Conservation (phyloP, 2,113 vertebrate species). For the Brachyhypopomus gauderio region DNA sequence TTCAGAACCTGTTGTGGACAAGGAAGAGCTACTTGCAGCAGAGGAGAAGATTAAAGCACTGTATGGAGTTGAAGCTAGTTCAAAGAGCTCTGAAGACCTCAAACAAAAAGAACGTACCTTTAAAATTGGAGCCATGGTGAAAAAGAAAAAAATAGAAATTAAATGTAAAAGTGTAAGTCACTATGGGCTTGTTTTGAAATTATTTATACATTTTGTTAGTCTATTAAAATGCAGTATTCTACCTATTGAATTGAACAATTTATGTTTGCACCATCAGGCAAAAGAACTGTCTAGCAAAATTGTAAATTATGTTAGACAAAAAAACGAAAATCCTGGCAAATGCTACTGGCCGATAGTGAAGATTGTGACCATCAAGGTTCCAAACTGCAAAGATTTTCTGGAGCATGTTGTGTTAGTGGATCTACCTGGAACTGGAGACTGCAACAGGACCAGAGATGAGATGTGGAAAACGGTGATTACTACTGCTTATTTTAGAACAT, state of each 20-base stretch:
- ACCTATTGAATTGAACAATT: background rate
- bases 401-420: slow-evolving; percentile 35
- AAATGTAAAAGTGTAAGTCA: slow-evolving; percentile 6
- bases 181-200: too few species aligned
- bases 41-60: slow-evolving; percentile 22
- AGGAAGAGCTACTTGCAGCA: background rate
- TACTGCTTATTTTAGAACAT: background rate
- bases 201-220: too few species aligned
- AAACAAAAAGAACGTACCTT: too few species aligned
- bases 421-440: slow-evolving; percentile 44
- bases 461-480: slow-evolving; percentile 36
- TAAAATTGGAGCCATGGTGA: too few species aligned
- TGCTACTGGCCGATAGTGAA: slow-evolving; percentile 21
- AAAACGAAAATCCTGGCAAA: background rate
- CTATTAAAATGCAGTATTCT: too few species aligned
- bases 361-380: slow-evolving; percentile 24
- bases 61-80: slow-evolving; percentile 16
- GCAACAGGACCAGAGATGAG: slow-evolving; percentile 35
- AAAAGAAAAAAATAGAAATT: too few species aligned
- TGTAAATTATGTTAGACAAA: background rate
- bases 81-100: background rate
- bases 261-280: background rate
- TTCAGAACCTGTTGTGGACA: background rate
- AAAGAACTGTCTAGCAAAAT: background rate
- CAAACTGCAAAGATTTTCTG: slow-evolving; percentile 1